A percentile compares a stretch with the other conserved stretches of the same genome.
phyloP scores from a whole-genome alignment of 2,888 invertebrate species.

The Eurytoma californica region DNA sequence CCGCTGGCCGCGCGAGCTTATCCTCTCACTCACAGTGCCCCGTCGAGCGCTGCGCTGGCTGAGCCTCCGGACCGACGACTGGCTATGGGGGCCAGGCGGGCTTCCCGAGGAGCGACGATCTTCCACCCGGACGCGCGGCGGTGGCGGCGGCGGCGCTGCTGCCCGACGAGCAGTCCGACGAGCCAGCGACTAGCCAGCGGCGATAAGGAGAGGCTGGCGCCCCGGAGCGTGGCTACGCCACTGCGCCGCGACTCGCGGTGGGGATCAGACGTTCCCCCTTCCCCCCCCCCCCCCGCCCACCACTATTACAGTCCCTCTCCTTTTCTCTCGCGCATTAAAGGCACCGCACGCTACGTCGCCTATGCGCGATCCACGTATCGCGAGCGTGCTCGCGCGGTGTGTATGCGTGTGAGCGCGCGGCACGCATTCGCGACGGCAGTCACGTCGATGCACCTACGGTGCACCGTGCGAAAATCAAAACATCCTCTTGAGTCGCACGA shows the following conservation, averaged over 20 bases:
- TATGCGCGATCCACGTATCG: neutral
- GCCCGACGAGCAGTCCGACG: neutral
- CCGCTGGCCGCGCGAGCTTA: neutral
- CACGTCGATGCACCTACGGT: too few relatives aligned
- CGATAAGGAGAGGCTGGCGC: neutral
- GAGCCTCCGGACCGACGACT: neutral
- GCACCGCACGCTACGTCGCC: neutral
- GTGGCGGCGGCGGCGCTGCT: neutral
- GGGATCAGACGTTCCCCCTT: neutral
- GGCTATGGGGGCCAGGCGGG: neutral
- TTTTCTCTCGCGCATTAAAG: neutral
- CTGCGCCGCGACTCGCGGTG: conserved; percentile 12
- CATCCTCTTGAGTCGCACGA: neutral
- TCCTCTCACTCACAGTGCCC: neutral
- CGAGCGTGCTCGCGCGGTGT: neutral
- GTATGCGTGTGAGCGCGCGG: neutral
- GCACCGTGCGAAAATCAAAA: conserved; percentile 15
- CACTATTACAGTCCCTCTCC: neutral
- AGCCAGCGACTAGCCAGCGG: neutral
- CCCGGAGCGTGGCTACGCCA: conserved; percentile 19
- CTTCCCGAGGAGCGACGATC: neutral
- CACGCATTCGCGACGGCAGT: neutral
- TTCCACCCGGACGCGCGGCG: neutral
- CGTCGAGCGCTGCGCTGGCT: neutral
- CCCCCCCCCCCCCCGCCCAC: neutral